Evolutionary conservation across 2,113 vertebrate species (phyloP).

Genomic region (Bos javanicus): DNA sequence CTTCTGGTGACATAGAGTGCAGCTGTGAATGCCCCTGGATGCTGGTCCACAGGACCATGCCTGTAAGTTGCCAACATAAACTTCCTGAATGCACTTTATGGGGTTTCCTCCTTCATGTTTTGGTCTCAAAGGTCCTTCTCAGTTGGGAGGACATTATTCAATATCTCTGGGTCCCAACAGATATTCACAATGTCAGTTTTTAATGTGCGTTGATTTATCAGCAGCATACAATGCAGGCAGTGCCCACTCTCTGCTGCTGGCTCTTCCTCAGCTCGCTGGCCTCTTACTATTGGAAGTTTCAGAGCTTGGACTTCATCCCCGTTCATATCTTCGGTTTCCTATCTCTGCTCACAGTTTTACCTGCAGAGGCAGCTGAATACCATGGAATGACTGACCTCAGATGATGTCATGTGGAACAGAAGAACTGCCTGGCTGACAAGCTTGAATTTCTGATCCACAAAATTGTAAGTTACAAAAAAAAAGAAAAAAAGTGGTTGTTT

Average conservation of each 20-base stretch:
- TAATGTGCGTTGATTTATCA: not conserved
- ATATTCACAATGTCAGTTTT: not conserved
- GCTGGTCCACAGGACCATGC: not conserved
- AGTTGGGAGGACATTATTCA: not conserved
- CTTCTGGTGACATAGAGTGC: not conserved
- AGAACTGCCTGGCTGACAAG: not conserved
- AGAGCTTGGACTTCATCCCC: not conserved
- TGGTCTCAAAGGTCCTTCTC: not conserved
- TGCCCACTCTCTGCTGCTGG: not conserved
- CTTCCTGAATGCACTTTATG: not conserved
- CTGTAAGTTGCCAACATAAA: not conserved
- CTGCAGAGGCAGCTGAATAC: not conserved
- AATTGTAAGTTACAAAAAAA: not conserved
- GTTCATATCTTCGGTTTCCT: not conserved
- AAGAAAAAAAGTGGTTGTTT: not conserved
- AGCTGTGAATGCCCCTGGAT: not conserved
- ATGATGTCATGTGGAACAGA: not conserved
- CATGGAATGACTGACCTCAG: not conserved
- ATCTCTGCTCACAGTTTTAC: not conserved
- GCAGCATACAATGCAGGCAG: not conserved
- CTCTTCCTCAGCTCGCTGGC: not conserved
- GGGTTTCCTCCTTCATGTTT: not conserved
- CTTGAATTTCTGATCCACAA: not conserved
- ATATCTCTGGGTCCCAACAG: not conserved
- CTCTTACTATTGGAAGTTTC: not conserved